phyloP scores from a whole-genome alignment of 2,888 invertebrate genomes.

The Epinotia brunnichana region DNA sequence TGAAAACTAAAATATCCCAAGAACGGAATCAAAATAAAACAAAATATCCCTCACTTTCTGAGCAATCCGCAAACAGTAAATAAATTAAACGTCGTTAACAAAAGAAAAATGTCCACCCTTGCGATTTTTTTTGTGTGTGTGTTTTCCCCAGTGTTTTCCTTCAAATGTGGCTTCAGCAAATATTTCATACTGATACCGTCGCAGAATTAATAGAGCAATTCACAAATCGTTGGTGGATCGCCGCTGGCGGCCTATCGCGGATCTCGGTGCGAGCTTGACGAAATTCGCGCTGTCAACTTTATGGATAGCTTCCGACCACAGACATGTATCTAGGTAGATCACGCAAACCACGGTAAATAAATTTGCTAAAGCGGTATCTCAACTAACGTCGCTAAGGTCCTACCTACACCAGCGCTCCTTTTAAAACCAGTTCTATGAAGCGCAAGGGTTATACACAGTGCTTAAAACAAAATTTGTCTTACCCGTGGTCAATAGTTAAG shows the following conservation, averaged over 20 bases:
- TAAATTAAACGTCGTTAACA: slow-evolving; percentile 29
- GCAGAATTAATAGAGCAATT: slow-evolving; percentile 65
- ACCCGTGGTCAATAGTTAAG: no score
- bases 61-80: background rate
- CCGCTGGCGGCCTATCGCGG: slow-evolving; percentile 44
- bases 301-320: slow-evolving; percentile 7
- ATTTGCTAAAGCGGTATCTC: no score
- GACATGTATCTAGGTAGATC: background rate
- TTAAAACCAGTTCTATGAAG: no score
- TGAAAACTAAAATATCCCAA: no score
- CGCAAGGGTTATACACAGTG: no score
- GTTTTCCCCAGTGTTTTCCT: slow-evolving; percentile 17
- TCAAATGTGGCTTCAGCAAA: slow-evolving; percentile 47
- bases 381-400: no score
- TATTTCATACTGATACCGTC: slow-evolving; percentile 64
- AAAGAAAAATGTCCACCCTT: slow-evolving; percentile 31
- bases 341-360: background rate
- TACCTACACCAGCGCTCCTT: no score
- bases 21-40: no score
- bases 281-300: slow-evolving; percentile 32
- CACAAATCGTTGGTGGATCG: slow-evolving; percentile 56
- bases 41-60: background rate
- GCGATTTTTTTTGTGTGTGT: no score
- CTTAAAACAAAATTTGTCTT: no score
- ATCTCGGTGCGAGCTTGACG: slow-evolving; percentile 22